A percentile compares a stretch with the other conserved stretches of the same genome.
These are phyloP conservation scores for Tympanoctomys barrerae DNA, from an alignment of 2,797 vertebrate genomes.

Conservation along the genomic window DNA sequence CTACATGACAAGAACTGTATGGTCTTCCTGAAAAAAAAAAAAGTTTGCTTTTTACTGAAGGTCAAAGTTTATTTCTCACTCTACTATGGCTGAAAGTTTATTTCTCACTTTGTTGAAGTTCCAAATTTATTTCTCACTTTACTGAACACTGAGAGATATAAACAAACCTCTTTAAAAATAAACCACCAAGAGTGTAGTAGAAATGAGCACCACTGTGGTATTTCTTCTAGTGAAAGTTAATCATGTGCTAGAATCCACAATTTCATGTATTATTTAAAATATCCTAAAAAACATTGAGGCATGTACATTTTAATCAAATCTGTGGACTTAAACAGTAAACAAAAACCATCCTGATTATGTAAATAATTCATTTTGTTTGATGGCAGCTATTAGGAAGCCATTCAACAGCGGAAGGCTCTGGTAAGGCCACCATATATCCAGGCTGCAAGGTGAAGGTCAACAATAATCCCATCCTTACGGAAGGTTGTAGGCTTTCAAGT, in stretches of 20 bases:
- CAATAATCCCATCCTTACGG: neutral
- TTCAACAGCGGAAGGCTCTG: neutral
- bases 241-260: neutral
- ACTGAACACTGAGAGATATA: conserved; percentile 40
- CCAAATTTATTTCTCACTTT: conserved; percentile 64
- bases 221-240: conserved; percentile 32
- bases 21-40: neutral
- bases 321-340: conserved; percentile 48
- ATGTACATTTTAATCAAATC: neutral
- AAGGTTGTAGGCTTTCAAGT: neutral
- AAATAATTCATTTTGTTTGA: neutral
- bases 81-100: conserved; percentile 41
- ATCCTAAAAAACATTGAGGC: conserved; percentile 42
- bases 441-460: neutral
- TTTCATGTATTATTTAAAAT: conserved; percentile 12
- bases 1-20: neutral
- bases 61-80: conserved; percentile 60
- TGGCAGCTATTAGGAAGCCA: neutral
- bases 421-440: neutral
- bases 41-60: conserved; percentile 29
- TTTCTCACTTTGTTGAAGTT: conserved; percentile 57
- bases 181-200: neutral
- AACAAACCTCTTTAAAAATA: conserved; percentile 60
- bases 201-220: neutral
- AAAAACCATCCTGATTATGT: neutral